Conservation (phyloP, 1,140 invertebrate genomes). For the Drosophila orena region DNA sequence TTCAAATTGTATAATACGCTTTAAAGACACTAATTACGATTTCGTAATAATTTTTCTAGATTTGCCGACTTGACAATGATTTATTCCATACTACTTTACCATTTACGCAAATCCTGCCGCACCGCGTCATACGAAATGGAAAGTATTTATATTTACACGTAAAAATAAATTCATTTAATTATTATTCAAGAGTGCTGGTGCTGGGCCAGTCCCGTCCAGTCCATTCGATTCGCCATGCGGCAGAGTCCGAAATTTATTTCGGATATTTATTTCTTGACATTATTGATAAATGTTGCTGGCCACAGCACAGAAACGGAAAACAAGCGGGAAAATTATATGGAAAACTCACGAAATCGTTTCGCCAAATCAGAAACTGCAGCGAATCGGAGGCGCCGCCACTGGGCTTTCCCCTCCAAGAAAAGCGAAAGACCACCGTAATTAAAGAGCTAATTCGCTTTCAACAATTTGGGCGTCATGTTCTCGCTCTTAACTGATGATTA, state of each 20-base stretch:
- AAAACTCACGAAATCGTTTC: constrained; percentile 64
- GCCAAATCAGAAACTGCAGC: constrained; percentile 44
- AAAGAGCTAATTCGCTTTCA: constrained; percentile 68
- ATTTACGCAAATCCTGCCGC: constrained; percentile 26
- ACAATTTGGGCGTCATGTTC: constrained; percentile 65
- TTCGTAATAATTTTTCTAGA: not conserved
- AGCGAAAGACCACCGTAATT: constrained; percentile 45
- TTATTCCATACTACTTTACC: constrained; percentile 11
- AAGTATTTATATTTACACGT: constrained; percentile 31
- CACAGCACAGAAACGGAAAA: constrained; percentile 40
- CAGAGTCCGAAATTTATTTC: constrained; percentile 48
- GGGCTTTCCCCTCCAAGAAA: not conserved
- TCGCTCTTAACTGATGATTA: constrained; percentile 76
- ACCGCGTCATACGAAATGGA: constrained; percentile 1
- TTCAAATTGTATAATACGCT: no score
- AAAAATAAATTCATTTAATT: constrained; percentile 49
- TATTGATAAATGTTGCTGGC: constrained; percentile 73
- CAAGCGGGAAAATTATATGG: constrained; percentile 64
- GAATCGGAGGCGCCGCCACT: constrained; percentile 21
- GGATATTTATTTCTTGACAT: constrained; percentile 66
- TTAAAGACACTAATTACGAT: not conserved
- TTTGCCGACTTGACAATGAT: not conserved
- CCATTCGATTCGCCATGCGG: constrained; percentile 27
- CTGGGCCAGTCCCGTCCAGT: not conserved
- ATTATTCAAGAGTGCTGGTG: constrained; percentile 26